Percentiles rank a stretch among this genome's conserved stretches.
Conservation (phyloP, 2,888 invertebrate species). For the Notodonta dromedarius region DNA sequence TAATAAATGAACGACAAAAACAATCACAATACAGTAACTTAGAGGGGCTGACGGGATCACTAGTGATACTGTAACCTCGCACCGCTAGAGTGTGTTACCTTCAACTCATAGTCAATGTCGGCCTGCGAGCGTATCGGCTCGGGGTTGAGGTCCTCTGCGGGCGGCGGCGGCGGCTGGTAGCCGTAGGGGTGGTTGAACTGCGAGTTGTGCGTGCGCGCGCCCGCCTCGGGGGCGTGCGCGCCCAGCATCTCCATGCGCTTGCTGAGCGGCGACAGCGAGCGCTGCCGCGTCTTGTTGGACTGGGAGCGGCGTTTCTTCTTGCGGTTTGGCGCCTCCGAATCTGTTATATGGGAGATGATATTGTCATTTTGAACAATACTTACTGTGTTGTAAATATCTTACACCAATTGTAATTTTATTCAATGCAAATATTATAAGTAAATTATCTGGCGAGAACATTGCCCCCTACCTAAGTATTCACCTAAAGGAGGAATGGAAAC, state of each 20-base stretch:
- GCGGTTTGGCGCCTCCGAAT: constrained; percentile 79
- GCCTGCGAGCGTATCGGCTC: constrained; percentile 69
- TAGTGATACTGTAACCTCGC: too few relatives aligned
- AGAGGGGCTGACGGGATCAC: too few relatives aligned
- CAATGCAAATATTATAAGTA: too few relatives aligned
- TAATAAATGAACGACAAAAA: too few relatives aligned
- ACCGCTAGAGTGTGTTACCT: constrained; percentile 56
- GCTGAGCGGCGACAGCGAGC: constrained; percentile 91
- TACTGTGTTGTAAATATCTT: too few relatives aligned
- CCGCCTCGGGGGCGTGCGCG: constrained; percentile 67
- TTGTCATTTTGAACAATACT: not conserved
- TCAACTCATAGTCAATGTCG: constrained; percentile 87
- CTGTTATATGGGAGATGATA: constrained; percentile 42
- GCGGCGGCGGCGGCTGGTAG: constrained; percentile 84
- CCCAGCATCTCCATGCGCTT: constrained; percentile 92
- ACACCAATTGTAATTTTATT: too few relatives aligned
- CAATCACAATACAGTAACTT: too few relatives aligned
- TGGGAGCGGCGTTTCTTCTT: constrained; percentile 85
- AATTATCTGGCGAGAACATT: too few relatives aligned
- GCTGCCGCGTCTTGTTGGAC: constrained; percentile 85
- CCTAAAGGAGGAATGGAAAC: too few relatives aligned
- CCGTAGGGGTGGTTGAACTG: constrained; percentile 89
- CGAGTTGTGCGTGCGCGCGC: constrained; percentile 81
- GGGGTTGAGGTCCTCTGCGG: constrained; percentile 67
- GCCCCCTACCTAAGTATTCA: too few relatives aligned